Base-by-base conservation (phyloP, 2,113 vertebrate species). In the Dasyprocta punctata region DNA sequence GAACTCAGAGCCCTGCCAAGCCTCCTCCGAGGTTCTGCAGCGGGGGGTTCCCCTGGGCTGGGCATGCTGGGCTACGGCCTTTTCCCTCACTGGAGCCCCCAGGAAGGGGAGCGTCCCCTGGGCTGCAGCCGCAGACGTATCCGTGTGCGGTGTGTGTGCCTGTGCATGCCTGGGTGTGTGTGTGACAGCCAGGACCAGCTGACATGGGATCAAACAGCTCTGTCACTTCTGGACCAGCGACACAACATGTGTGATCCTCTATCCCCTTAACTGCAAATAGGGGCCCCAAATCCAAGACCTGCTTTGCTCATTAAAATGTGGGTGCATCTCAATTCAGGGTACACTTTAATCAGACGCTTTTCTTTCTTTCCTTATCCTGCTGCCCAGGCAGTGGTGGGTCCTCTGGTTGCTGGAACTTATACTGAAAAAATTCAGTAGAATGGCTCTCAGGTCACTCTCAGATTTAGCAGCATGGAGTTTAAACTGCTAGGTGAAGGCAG, bases 1-100 rank as follows among this genome's bases (percentile, higher is more conserved):
- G 96, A 96, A 96, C 94, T 81, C 41, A 88, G 97, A 97, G 92
- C 83, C 96, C 98, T 96, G 96, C 94, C 94, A 86, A 95, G 94
- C 88, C 92, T 95, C 97, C 97, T 97, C 14, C 52, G 4, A 56
- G 54, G 16, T 56, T 17, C 54, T 56, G 54, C 54, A 16, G 54
- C 4, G 54, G 54, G 54, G 54, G 14, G 16, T 56, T 56, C 54
- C 17, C 16, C 16, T 56, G 54, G 54, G 54, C 54, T 56, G 54
- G 54, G 17, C 14, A 16, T 14, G 16, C 52, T 54, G 52, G 52
- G 52, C 52, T 54, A 54, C 52, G 52, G 52, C 54, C 54, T 56
- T 19, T 56, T 56, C 54, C 54, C 17, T 20, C 16, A 16, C 16
- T 56, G 54, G 54, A 56, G 16, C 54, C 17, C 54, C 54, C 16